These are phyloP conservation scores for Oeneis ivallda DNA, from an alignment of 2,888 invertebrate species.

Conservation along the genomic window DNA sequence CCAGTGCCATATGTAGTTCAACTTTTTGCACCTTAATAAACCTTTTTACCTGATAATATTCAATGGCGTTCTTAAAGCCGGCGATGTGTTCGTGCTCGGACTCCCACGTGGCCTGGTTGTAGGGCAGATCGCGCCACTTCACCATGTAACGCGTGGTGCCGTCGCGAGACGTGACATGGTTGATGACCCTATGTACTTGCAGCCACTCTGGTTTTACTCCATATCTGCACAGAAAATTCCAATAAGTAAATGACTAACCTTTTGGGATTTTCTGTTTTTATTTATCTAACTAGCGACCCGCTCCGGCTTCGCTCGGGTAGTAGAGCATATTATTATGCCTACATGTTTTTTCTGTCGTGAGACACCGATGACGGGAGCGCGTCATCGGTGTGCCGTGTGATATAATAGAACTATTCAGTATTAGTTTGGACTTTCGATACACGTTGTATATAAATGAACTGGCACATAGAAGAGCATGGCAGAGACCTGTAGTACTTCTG, in stretches of 20 bases:
- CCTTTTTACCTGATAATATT: constrained; percentile 92
- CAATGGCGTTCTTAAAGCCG: constrained; percentile 92
- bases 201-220: constrained; percentile 99
- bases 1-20: constrained; percentile 7
- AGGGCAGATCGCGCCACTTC: constrained; percentile 98
- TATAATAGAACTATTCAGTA: too few relatives aligned
- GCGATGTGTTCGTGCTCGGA: constrained; percentile 94
- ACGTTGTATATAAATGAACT: too few relatives aligned
- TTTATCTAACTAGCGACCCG: too few relatives aligned
- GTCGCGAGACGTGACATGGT: constrained; percentile 93
- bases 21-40: neutral
- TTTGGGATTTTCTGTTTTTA: neutral
- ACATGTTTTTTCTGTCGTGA: too few relatives aligned
- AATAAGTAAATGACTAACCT: neutral
- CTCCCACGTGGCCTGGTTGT: constrained; percentile 99
- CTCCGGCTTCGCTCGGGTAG: too few relatives aligned
- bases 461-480: neutral
- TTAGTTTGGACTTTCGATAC: too few relatives aligned
- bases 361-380: too few relatives aligned
- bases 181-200: constrained; percentile 96
- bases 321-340: too few relatives aligned
- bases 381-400: too few relatives aligned
- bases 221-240: constrained; percentile 80
- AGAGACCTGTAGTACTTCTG: constrained; percentile 84
- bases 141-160: constrained; percentile 94